Evolutionary conservation across 2,797 vertebrate genomes (phyloP).

Genomic region (Pteropus rufus): DNA sequence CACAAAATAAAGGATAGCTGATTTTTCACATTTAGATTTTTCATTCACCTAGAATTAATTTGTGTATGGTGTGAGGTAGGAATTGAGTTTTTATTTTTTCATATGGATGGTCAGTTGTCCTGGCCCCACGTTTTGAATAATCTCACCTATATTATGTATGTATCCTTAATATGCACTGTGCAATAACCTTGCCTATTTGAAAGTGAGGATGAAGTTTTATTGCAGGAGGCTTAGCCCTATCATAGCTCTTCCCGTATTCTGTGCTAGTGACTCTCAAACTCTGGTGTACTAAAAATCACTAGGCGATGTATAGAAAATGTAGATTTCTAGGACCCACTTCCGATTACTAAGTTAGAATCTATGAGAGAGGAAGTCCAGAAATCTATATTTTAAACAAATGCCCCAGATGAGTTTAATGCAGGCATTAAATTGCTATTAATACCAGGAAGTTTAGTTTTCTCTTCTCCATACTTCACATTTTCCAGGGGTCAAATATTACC

Average conservation of each 20-base stretch:
- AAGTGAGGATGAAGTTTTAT: not conserved
- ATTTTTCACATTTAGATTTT: conserved; percentile 9
- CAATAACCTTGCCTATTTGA: not conserved
- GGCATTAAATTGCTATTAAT: not conserved
- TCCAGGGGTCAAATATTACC: not conserved
- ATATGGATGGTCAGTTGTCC: not conserved
- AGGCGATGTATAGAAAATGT: not conserved
- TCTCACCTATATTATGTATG: not conserved
- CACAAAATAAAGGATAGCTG: not conserved
- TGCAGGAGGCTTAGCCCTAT: not conserved
- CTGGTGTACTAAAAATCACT: not conserved
- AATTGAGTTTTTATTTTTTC: conserved; percentile 17
- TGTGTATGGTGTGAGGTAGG: not conserved
- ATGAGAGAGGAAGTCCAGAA: not conserved
- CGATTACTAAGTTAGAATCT: not conserved
- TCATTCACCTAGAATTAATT: conserved; percentile 3
- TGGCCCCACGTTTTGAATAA: not conserved
- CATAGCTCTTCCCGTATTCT: not conserved
- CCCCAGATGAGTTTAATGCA: not conserved
- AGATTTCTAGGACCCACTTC: not conserved
- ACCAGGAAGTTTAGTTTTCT: not conserved
- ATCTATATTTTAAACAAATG: not conserved
- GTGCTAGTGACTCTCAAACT: not conserved
- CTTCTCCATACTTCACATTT: not conserved
- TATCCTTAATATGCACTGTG: not conserved